Evolutionary conservation across 2,113 vertebrate genomes (phyloP).

Genomic region (Polypterus bichir): DNA sequence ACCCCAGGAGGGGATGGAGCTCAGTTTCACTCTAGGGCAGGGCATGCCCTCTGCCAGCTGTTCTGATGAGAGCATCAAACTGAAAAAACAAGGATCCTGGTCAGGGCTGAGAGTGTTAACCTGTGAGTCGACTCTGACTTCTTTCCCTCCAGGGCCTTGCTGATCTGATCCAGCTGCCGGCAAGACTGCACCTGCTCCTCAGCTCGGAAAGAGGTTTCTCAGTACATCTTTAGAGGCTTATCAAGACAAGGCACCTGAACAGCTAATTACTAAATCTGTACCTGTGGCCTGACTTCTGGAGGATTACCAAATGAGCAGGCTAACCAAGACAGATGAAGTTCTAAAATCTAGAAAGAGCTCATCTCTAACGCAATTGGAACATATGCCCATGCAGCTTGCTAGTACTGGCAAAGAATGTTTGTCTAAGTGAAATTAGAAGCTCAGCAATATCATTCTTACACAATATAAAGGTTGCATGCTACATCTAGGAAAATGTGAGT

Average conservation of each 20-base stretch:
- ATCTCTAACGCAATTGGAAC: too few relatives aligned
- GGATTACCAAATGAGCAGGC: too few relatives aligned
- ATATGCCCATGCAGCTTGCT: too few relatives aligned
- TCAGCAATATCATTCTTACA: too few relatives aligned
- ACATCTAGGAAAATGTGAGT: too few relatives aligned
- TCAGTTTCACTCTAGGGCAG: neutral
- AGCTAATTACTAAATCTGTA: conserved; percentile 11
- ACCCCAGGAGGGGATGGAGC: neutral
- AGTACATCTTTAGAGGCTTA: too few relatives aligned
- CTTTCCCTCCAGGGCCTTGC: conserved; percentile 3
- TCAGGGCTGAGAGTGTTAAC: neutral
- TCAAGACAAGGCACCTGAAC: neutral
- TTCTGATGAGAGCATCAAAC: neutral
- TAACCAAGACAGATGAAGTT: too few relatives aligned
- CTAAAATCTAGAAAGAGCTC: too few relatives aligned
- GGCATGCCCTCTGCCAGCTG: conserved; percentile 7
- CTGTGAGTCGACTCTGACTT: neutral
- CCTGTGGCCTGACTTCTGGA: neutral
- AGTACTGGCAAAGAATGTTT: too few relatives aligned
- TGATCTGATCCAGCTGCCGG: neutral
- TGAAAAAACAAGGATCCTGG: neutral
- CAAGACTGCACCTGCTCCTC: conserved; percentile 24
- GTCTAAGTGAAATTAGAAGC: too few relatives aligned
- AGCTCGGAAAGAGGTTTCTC: too few relatives aligned
- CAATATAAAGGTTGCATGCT: too few relatives aligned